Evolutionary conservation across 2,113 vertebrate species (phyloP).

Genomic region (Silurus meridionalis): DNA sequence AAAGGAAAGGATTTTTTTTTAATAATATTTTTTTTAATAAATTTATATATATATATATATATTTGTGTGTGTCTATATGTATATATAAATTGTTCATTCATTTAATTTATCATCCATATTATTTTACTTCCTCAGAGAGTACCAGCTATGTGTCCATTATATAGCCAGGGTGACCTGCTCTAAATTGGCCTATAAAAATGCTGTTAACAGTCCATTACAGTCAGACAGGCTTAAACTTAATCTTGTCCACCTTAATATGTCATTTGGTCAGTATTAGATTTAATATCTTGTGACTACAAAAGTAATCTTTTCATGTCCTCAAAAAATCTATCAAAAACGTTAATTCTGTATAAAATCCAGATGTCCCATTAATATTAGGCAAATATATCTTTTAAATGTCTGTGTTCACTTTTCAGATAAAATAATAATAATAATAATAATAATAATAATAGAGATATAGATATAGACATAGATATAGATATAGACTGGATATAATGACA

Average conservation of each 20-base stretch:
- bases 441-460: not conserved
- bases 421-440: not conserved
- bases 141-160: not conserved
- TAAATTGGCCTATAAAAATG: not conserved
- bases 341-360: not conserved
- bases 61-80: too few relatives aligned
- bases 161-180: not conserved
- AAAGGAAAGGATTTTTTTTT: not conserved
- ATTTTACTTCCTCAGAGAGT: not conserved
- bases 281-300: not conserved
- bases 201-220: not conserved
- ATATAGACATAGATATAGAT: not conserved
- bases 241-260: not conserved
- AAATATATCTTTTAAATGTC: not conserved
- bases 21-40: too few relatives aligned
- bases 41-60: too few relatives aligned
- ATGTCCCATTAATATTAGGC: not conserved
- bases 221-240: not conserved
- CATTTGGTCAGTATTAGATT: slow-evolving; percentile 22
- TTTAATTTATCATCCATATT: not conserved
- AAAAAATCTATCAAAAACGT: not conserved
- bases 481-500: not conserved
- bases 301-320: not conserved
- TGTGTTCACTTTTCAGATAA: not conserved
- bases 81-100: too few relatives aligned